These are phyloP conservation scores for Brachylomia viminalis DNA, from an alignment of 2,888 invertebrate genomes.

Conservation along the genomic window DNA sequence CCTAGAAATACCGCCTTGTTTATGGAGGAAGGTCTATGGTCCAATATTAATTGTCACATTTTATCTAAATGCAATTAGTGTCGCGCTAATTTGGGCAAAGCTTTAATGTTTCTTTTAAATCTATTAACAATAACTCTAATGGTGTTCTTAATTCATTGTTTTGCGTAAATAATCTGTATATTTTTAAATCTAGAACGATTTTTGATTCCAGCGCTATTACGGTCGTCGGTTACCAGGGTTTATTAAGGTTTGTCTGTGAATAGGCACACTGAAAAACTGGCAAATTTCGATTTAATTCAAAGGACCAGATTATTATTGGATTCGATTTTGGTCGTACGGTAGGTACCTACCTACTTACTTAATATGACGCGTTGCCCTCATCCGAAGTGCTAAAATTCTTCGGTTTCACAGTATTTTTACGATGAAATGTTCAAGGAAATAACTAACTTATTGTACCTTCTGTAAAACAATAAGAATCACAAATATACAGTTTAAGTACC, in stretches of 20 bases:
- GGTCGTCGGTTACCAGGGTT: background rate
- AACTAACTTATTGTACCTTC: background rate
- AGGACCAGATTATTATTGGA: background rate
- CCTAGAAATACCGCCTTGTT: slow-evolving; percentile 61
- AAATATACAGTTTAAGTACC: background rate
- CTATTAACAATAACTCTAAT: slow-evolving; percentile 17
- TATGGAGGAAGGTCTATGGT: slow-evolving; percentile 56
- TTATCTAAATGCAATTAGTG: slow-evolving; percentile 54
- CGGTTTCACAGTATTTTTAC: background rate
- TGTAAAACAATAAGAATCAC: background rate
- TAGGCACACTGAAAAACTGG: background rate
- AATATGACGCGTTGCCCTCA: background rate
- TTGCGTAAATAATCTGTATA: background rate
- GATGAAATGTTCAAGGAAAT: too few relatives aligned
- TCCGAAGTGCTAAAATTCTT: background rate
- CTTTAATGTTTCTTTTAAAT: slow-evolving; percentile 46
- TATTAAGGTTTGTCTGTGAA: too few relatives aligned
- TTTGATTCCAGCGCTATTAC: background rate
- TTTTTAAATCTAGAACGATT: background rate
- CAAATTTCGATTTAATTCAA: background rate
- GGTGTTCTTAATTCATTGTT: slow-evolving; percentile 19
- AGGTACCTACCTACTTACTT: background rate
- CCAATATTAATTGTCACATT: slow-evolving; percentile 60
- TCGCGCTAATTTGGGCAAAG: slow-evolving; percentile 54
- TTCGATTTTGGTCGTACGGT: background rate